Evolutionary conservation across 2,888 invertebrate genomes (phyloP).

Genomic region (Idaea straminata): DNA sequence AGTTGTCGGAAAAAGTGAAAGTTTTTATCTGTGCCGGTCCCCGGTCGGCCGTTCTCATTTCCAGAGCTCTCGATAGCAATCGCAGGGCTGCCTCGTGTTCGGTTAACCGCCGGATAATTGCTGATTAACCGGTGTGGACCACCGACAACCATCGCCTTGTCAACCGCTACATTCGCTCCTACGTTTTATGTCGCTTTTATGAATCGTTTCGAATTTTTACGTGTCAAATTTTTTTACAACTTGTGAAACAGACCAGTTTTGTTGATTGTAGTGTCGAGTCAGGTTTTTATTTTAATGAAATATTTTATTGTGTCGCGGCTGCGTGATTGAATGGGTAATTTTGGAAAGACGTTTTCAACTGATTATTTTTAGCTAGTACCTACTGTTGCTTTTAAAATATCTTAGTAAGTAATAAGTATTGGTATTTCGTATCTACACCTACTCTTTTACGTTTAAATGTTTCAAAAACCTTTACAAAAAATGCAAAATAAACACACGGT

Average conservation of each 20-base stretch:
- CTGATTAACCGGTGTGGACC: conserved; percentile 33
- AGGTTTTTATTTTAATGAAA: conserved; percentile 1
- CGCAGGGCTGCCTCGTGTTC: conserved; percentile 29
- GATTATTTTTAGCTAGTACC: neutral
- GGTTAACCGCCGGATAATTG: conserved; percentile 46
- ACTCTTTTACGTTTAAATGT: neutral
- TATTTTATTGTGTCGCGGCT: neutral
- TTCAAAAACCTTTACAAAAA: neutral
- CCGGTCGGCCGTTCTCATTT: conserved; percentile 70
- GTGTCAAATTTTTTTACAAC: conserved; percentile 4
- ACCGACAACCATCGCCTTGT: conserved; percentile 25
- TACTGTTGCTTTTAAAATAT: neutral
- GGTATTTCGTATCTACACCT: neutral
- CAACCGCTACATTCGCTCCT: conserved; percentile 6
- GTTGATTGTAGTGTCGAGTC: neutral
- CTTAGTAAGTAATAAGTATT: neutral
- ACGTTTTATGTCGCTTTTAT: conserved; percentile 3
- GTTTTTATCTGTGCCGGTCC: conserved; percentile 73
- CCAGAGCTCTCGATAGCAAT: conserved; percentile 60
- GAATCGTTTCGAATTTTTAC: conserved; percentile 2
- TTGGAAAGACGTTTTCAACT: neutral
- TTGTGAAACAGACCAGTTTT: conserved; percentile 1
- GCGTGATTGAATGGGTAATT: neutral
- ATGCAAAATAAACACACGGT: neutral
- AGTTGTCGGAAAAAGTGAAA: conserved; percentile 73